These are phyloP conservation scores for Aspiorhynchus laticeps DNA, from an alignment of 2,113 vertebrate genomes.

Conservation along the genomic window DNA sequence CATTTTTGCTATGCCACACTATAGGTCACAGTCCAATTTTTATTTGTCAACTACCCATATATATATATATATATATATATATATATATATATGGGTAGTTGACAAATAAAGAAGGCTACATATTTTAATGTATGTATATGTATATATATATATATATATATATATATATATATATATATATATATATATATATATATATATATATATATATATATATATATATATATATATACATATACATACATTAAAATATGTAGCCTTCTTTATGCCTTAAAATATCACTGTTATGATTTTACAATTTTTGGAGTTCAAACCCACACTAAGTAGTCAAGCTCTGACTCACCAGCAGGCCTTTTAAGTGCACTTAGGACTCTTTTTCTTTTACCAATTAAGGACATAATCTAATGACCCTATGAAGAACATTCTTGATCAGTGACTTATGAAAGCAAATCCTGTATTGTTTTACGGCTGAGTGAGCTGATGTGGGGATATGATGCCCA, in stretches of 20 bases:
- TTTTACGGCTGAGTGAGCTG: neutral
- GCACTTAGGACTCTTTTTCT: conserved; percentile 14
- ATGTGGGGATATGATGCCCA: neutral
- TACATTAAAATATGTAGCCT: neutral
- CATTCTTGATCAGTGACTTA: conserved; percentile 38
- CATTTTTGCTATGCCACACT: no score
- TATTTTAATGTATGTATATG: no score
- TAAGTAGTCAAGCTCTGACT: neutral
- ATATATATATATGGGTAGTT: no score
- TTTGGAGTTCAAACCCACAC: neutral
- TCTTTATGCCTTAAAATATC: neutral
- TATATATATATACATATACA: no score
- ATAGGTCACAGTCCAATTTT: no score
- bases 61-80: no score
- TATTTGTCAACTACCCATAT: no score
- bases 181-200: no score
- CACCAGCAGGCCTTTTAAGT: conserved; percentile 15
- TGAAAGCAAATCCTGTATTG: conserved; percentile 20
- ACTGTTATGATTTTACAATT: neutral
- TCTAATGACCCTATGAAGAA: conserved; percentile 20
- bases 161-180: no score
- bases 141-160: no score
- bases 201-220: no score
- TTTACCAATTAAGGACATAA: conserved; percentile 35
- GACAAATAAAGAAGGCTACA: no score